These are phyloP conservation scores for Ptychochromis oligacanthus DNA, from an alignment of 2,113 vertebrate species.

Conservation along the genomic window DNA sequence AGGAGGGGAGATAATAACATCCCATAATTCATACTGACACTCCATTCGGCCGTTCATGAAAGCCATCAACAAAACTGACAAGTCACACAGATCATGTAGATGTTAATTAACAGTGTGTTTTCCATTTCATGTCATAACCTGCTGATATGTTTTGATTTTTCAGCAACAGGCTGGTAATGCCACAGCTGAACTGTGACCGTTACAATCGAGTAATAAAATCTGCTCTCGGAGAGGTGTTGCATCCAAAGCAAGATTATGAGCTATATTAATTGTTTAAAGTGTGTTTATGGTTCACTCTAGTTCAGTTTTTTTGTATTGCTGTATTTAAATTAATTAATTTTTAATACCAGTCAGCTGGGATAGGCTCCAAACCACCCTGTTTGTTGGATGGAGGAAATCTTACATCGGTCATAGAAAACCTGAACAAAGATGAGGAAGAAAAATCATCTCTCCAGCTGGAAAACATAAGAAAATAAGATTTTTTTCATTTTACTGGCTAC, in stretches of 20 bases:
- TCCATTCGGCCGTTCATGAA: background rate
- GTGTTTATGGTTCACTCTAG: background rate
- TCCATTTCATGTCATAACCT: background rate
- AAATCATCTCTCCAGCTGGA: too few species aligned
- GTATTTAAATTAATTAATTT: background rate
- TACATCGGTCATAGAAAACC: too few species aligned
- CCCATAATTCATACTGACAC: background rate
- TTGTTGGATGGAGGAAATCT: too few species aligned
- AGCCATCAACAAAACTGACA: background rate
- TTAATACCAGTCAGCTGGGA: background rate
- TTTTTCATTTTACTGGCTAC: too few species aligned
- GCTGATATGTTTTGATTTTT: conserved; percentile 1
- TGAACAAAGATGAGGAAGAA: too few species aligned
- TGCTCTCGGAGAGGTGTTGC: background rate
- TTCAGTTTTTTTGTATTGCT: background rate
- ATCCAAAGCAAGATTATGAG: background rate
- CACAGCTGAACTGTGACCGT: background rate
- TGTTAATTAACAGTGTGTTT: conserved; percentile 1
- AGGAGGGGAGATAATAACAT: background rate
- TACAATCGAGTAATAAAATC: background rate
- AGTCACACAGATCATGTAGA: conserved; percentile 1
- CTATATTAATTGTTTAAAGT: background rate
- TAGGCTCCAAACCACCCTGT: too few species aligned
- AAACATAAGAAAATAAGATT: too few species aligned
- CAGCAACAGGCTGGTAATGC: background rate